Conservation (phyloP, 1,140 invertebrate species). For the Hydropsyche tenuis region DNA sequence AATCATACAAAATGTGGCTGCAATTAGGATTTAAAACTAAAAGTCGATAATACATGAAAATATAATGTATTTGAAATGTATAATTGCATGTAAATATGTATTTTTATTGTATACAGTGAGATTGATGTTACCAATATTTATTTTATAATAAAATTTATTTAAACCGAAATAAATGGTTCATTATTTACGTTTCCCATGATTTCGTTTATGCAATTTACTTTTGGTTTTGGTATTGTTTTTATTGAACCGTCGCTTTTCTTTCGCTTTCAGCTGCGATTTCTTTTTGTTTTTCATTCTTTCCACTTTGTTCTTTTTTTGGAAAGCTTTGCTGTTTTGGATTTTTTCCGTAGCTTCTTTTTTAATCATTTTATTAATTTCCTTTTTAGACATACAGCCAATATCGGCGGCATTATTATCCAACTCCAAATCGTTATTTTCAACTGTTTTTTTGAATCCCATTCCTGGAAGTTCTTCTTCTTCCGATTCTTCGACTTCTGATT, state of each 20-base stretch:
- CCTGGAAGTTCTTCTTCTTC: conserved; percentile 62
- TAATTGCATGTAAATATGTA: no score
- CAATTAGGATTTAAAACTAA: no score
- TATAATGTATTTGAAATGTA: no score
- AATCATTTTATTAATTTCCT: conserved; percentile 70
- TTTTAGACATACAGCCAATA: conserved; percentile 58
- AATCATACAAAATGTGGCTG: no score
- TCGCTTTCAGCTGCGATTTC: conserved; percentile 54
- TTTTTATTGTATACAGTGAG: no score
- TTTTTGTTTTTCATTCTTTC: conserved; percentile 69
- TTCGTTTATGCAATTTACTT: conserved; percentile 13
- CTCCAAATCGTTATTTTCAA: conserved; percentile 38
- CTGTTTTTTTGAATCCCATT: conserved; percentile 62
- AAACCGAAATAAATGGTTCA: no score
- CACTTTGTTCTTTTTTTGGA: conserved; percentile 73
- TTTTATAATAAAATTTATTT: no score
- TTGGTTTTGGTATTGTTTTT: not conserved
- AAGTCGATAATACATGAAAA: no score
- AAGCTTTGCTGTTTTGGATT: conserved; percentile 75
- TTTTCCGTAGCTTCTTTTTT: conserved; percentile 72
- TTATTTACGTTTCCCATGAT: not conserved
- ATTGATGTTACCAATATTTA: no score
- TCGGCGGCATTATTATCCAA: conserved; percentile 26
- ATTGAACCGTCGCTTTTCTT: not conserved
- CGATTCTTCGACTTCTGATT: conserved; percentile 54